Evolutionary conservation across 2,797 vertebrate species (phyloP), one percentile per base, ranked within the genome.

Genomic region (Rhadinocentrus ornatus): DNA sequence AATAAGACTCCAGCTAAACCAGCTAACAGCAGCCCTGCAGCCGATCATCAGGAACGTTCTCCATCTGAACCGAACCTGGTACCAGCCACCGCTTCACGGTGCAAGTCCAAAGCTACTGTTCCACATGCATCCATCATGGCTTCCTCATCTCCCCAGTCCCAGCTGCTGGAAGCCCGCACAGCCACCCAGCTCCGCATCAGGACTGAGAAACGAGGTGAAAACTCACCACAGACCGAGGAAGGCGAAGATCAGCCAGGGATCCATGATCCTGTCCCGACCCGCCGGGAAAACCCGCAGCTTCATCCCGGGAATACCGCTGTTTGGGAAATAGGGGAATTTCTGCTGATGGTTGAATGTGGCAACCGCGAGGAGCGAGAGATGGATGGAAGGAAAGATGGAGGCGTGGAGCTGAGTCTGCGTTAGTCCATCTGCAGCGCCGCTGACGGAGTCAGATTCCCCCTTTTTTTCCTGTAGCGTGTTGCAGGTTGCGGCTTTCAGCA

Each of bases 211-310:
- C 32, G 5, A 67, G 18, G 20, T 11, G n/a, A 16, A 73, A 78
- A 91, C 93, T 93, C 80, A 94, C 94, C 93, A 91, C 39, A 93
- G 78, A 78, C 91, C 89, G n/a, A 94, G 85, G 20, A 93, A 66
- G 52, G 88, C 89, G 29, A 84, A 41, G 41, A 93, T 78, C 70
- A 93, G 71, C 89, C 92, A 92, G 31, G 86, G 81, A 54, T 82
- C 84, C 76, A 90, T 85, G 60, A 83, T 80, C 90, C 41, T 85
- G 71, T 88, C 85, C 76, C 37, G 78, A 71, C 61, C 61, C 0
- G 69, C 60, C 32, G 68, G 1, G 39, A 71, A 41, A 11, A 81
- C 53, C 16, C 56, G 62, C 27, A 48, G 53, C 73, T 59, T 77
- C 78, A 84, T 82, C 9, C 72, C 41, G 48, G 15, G 3, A 24